These are phyloP conservation scores for Drosophila fuyamai DNA, from an alignment of 1,140 invertebrate genomes.

Conservation along the genomic window DNA sequence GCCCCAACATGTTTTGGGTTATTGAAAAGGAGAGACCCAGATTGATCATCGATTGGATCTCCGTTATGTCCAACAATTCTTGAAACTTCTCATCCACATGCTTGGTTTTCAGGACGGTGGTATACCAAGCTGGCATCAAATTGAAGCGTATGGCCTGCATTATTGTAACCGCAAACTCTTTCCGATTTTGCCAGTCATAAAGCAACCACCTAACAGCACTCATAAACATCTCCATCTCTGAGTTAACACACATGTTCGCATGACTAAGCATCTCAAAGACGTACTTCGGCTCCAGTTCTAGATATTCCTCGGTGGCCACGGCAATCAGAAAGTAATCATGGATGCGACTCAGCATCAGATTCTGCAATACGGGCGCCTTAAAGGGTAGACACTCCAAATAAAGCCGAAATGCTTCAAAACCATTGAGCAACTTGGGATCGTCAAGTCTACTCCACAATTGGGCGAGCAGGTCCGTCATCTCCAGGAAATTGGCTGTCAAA, in stretches of 20 bases:
- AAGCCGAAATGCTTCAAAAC: constrained; percentile 89
- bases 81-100: constrained; percentile 88
- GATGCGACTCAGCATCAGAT: constrained; percentile 90
- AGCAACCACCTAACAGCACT: constrained; percentile 90
- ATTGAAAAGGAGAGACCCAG: constrained; percentile 89
- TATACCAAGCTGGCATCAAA: constrained; percentile 90
- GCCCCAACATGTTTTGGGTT: constrained; percentile 13
- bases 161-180: constrained; percentile 87
- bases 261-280: constrained; percentile 88
- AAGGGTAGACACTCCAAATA: constrained; percentile 87
- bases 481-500: constrained; percentile 88
- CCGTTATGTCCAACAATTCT: constrained; percentile 88
- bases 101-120: constrained; percentile 87
- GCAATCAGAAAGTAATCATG: constrained; percentile 90
- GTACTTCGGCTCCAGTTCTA: constrained; percentile 87
- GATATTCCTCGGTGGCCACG: constrained; percentile 89
- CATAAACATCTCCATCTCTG: constrained; percentile 89
- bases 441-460: constrained; percentile 91
- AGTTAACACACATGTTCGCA: constrained; percentile 88
- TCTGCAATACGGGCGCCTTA: constrained; percentile 25
- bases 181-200: constrained; percentile 88
- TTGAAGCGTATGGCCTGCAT: constrained; percentile 90
- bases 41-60: constrained; percentile 87
- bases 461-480: constrained; percentile 89
- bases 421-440: constrained; percentile 88